Conservation (phyloP, 2,888 invertebrate genomes). For the Halictus quadricinctus region DNA sequence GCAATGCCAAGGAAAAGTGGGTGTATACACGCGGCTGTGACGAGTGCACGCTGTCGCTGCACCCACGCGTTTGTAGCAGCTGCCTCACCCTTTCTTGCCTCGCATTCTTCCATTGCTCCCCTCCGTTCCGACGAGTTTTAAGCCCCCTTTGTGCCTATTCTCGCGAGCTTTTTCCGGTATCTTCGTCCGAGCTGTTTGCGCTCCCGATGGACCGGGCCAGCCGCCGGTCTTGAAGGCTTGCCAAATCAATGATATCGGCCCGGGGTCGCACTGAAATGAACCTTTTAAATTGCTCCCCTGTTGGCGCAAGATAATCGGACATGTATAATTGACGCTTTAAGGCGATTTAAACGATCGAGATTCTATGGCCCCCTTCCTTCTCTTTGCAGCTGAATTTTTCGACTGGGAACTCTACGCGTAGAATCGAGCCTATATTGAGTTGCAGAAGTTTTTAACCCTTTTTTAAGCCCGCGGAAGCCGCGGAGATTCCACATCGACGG, state of each 20-base stretch:
- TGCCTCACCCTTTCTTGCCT: neutral
- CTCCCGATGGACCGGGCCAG: neutral
- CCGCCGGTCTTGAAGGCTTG: slow-evolving; percentile 14
- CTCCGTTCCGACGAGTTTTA: slow-evolving; percentile 4
- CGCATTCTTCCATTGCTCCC: slow-evolving; percentile 11
- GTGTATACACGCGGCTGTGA: slow-evolving; percentile 26
- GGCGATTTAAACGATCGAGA: neutral
- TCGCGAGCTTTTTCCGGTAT: neutral
- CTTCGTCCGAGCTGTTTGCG: neutral
- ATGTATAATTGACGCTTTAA: neutral
- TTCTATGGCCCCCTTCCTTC: neutral
- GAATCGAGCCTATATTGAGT: neutral
- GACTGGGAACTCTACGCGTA: neutral
- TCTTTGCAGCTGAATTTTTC: neutral
- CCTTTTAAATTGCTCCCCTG: neutral
- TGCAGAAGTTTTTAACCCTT: neutral
- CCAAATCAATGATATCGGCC: slow-evolving; percentile 21
- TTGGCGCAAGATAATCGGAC: slow-evolving; percentile 5
- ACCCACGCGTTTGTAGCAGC: slow-evolving; percentile 39
- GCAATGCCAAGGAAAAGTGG: slow-evolving; percentile 51
- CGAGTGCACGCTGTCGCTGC: slow-evolving; percentile 27
- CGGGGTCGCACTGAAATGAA: neutral
- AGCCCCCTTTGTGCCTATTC: slow-evolving; percentile 21
- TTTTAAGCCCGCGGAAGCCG: neutral
- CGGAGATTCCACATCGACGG: neutral